Percentiles rank a stretch among this genome's conserved stretches.
Conservation (phyloP, 1,140 invertebrate genomes). For the Zaprionus nigranus region DNA sequence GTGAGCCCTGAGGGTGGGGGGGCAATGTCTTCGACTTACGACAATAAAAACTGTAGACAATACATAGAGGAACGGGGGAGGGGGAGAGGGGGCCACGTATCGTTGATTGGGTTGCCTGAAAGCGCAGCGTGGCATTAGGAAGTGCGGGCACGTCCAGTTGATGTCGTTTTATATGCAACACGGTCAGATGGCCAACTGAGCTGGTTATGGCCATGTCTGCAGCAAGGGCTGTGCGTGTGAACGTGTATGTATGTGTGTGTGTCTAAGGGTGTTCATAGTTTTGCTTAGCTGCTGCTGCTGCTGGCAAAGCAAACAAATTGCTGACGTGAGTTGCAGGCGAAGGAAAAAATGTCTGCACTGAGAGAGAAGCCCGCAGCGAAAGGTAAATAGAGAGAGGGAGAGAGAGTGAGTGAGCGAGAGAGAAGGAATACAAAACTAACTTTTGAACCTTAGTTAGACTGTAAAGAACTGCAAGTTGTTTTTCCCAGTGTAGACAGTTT, state of each 20-base stretch:
- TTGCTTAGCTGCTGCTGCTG: background rate
- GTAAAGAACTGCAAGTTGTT: background rate
- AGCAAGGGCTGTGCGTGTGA: background rate
- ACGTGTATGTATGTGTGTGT: constrained; percentile 1
- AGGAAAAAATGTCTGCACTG: background rate
- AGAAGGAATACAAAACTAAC: background rate
- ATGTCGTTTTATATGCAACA: constrained; percentile 42
- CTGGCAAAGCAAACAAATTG: constrained; percentile 54
- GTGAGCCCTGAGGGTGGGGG: constrained; percentile 5
- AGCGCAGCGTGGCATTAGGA: constrained; percentile 56
- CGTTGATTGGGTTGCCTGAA: constrained; percentile 69
- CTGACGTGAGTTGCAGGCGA: constrained; percentile 49
- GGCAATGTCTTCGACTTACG: constrained; percentile 47
- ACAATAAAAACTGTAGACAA: constrained; percentile 53
- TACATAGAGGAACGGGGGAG: background rate
- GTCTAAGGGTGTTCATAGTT: constrained; percentile 21
- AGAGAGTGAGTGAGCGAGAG: background rate
- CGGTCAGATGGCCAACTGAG: constrained; percentile 30
- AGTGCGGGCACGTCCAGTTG: constrained; percentile 63
- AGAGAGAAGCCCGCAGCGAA: background rate
- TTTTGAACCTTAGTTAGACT: background rate
- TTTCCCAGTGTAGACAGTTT: background rate
- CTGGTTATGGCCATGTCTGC: constrained; percentile 47
- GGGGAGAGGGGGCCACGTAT: constrained; percentile 10
- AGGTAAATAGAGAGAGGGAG: background rate